Percentiles rank a stretch among this genome's conserved stretches.
Conservation (phyloP, 1,140 invertebrate genomes). For the Parasteatoda tepidariorum region DNA sequence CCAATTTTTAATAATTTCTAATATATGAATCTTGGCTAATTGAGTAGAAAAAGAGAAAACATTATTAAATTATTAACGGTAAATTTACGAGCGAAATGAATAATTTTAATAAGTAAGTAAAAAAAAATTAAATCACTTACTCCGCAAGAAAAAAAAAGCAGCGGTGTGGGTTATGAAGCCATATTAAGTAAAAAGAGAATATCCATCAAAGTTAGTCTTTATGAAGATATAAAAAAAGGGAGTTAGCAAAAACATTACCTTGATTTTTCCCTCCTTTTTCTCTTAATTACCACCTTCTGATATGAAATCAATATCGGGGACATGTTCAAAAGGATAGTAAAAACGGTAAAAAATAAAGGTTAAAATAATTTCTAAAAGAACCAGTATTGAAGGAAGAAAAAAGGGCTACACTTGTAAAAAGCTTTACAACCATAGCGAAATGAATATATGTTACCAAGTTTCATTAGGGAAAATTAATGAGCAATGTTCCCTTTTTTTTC, state of each 20-base stretch:
- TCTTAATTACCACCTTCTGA: constrained; percentile 47
- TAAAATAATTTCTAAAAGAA: constrained; percentile 15
- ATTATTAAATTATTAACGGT: constrained; percentile 46
- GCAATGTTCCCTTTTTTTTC: not conserved
- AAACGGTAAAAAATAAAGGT: constrained; percentile 7
- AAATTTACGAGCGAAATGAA: not conserved
- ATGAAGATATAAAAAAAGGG: not conserved
- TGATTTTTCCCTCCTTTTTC: constrained; percentile 10
- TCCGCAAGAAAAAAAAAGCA: not conserved
- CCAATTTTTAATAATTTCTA: not conserved
- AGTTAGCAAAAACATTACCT: constrained; percentile 40
- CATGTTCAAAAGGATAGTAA: constrained; percentile 3
- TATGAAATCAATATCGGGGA: constrained; percentile 50
- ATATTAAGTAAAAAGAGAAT: constrained; percentile 24
- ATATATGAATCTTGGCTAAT: not conserved
- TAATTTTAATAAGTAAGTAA: not conserved
- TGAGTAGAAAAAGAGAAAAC: constrained; percentile 7
- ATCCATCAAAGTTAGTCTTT: constrained; percentile 26
- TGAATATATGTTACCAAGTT: constrained; percentile 32
- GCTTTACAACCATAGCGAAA: not conserved
- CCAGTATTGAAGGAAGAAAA: not conserved
- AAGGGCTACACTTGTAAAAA: not conserved
- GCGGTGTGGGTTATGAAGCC: not conserved
- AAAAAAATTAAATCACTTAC: not conserved
- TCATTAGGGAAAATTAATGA: constrained; percentile 56